Conservation (phyloP, 2,797 vertebrate genomes). For the Acanthornis magna region DNA sequence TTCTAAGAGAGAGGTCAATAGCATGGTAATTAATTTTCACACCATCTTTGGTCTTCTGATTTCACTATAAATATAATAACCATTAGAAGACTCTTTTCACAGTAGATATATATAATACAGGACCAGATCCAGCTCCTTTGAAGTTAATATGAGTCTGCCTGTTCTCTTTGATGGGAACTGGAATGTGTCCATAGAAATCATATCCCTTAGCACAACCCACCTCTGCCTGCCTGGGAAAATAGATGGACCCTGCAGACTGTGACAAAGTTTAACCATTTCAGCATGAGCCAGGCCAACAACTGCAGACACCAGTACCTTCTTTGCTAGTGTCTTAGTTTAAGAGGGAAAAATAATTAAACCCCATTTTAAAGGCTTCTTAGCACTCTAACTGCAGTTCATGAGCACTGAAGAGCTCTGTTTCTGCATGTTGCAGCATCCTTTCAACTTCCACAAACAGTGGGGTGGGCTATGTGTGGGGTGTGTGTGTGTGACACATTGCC, state of each 20-base stretch:
- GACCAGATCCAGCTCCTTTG: slow-evolving; percentile 25
- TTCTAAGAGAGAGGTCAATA: background rate
- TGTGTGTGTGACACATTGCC: background rate
- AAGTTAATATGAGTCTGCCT: slow-evolving; percentile 12
- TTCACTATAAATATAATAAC: background rate
- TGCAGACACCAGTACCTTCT: background rate
- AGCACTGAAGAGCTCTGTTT: background rate
- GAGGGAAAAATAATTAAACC: background rate
- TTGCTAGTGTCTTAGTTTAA: background rate
- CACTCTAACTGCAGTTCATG: background rate
- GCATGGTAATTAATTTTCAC: slow-evolving; percentile 40
- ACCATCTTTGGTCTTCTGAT: background rate
- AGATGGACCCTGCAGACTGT: background rate
- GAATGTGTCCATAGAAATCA: slow-evolving; percentile 29
- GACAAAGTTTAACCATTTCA: background rate
- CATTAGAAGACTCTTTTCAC: slow-evolving; percentile 4
- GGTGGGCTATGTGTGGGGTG: no score
- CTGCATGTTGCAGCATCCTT: background rate
- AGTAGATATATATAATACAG: background rate
- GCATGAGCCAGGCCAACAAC: background rate
- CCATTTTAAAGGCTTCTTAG: background rate
- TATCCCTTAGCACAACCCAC: background rate
- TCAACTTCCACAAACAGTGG: background rate
- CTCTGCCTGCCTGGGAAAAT: slow-evolving; percentile 36
- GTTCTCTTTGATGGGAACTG: slow-evolving; percentile 24